These are phyloP conservation scores for Malacosoma neustria DNA, from an alignment of 2,888 invertebrate species.

Conservation along the genomic window DNA sequence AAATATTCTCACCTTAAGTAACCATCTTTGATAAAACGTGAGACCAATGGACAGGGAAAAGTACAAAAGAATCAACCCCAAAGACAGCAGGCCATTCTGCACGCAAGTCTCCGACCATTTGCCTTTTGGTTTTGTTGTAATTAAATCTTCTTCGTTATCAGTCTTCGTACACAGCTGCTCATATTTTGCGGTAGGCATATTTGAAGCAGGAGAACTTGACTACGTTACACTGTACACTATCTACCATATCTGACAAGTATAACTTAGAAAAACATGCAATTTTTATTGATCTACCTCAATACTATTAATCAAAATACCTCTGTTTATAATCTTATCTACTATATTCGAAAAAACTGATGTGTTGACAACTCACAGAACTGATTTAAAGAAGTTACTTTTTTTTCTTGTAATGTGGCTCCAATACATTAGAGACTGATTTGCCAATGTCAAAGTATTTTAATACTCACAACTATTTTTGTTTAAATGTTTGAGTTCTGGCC, in stretches of 20 bases:
- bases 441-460: too few relatives aligned
- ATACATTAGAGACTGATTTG: too few relatives aligned
- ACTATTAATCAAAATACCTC: background rate
- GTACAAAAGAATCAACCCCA: conserved; percentile 84
- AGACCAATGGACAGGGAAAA: conserved; percentile 94
- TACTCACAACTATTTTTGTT: too few relatives aligned
- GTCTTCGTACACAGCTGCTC: conserved; percentile 62
- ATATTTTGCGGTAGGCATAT: conserved; percentile 59
- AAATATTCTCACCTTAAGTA: conserved; percentile 88
- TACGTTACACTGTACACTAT: conserved; percentile 22
- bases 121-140: conserved; percentile 43
- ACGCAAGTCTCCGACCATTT: conserved; percentile 55
- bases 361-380: background rate
- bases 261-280: background rate
- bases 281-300: too few relatives aligned
- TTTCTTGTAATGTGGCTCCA: too few relatives aligned
- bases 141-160: conserved; percentile 52
- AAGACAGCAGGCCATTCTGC: conserved; percentile 51
- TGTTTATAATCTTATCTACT: background rate
- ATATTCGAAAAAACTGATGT: background rate
- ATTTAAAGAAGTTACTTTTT: too few relatives aligned
- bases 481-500: too few relatives aligned
- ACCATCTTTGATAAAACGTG: conserved; percentile 97
- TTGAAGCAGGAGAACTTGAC: conserved; percentile 25
- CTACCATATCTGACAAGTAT: conserved; percentile 40